These are phyloP conservation scores for Sinocyclocheilus anshuiensis DNA, from an alignment of 2,113 vertebrate genomes.

Conservation along the genomic window DNA sequence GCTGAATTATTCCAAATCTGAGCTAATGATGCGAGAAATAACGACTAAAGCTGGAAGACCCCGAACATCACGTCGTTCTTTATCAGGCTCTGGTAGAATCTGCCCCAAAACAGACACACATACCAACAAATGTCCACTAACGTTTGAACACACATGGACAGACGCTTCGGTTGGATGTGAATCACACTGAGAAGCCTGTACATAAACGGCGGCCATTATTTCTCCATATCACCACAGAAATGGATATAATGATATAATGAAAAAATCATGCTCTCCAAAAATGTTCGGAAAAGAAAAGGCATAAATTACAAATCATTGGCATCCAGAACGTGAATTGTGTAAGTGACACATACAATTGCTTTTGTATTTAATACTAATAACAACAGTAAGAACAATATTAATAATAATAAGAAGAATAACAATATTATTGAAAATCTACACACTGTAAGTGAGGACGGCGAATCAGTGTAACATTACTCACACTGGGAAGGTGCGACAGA, in stretches of 20 bases:
- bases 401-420: slow-evolving; percentile 60
- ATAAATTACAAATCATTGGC: slow-evolving; percentile 71
- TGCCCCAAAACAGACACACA: slow-evolving; percentile 20
- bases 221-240: too few species aligned
- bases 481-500: slow-evolving; percentile 46
- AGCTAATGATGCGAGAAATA: neutral
- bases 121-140: slow-evolving; percentile 1
- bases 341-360: slow-evolving; percentile 75
- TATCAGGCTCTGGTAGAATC: slow-evolving; percentile 41
- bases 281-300: slow-evolving; percentile 61
- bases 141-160: slow-evolving; percentile 7
- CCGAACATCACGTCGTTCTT: slow-evolving; percentile 43
- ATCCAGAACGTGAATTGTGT: slow-evolving; percentile 72
- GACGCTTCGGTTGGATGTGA: slow-evolving; percentile 44
- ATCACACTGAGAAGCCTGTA: slow-evolving; percentile 68
- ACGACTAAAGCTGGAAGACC: slow-evolving; percentile 45
- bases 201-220: slow-evolving; percentile 68
- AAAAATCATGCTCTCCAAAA: slow-evolving; percentile 76
- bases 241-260: slow-evolving; percentile 69
- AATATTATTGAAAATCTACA: slow-evolving; percentile 60
- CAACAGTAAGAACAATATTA: slow-evolving; percentile 67
- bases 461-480: slow-evolving; percentile 65
- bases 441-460: slow-evolving; percentile 30
- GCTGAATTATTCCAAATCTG: neutral
- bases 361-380: slow-evolving; percentile 56